Evolutionary conservation across 2,888 invertebrate genomes (phyloP), one percentile per base, ranked within the genome.

Genomic region (Leptinotarsa tumamoca): DNA sequence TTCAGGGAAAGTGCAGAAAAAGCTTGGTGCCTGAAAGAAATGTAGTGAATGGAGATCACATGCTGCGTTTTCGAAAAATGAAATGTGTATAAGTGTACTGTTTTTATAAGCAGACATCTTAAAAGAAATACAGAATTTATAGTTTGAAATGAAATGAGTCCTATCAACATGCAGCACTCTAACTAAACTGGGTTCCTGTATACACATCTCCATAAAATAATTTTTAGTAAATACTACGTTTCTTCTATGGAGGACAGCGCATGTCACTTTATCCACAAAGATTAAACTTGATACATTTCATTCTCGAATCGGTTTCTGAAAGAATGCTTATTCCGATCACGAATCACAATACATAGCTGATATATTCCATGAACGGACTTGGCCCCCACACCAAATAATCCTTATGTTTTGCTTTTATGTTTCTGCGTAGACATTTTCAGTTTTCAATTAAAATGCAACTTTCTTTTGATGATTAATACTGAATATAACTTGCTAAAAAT

Each of bases 361-460:
- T 58, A 23, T 58, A 58, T 58, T 58, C 23, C 58, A 58, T 58
- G 21, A 58, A 58, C 23, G 58, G 58, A 58, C 58, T 58, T 23
- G 58, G 23, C 23, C 58, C 58, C 58, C 23, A 23, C 58, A 58
- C 14, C 15, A 63, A 63, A 33, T 63, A 10, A 63, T 63, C 43
- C 63, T n/a, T 33, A 63, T 63, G 43, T 63, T 63, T 33, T n/a
- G 43, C 43, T 63, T 63, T 33, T 63, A 63, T 33, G 43, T 63
- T 33, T 15, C 63, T 63, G 33, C 27, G 15, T 63, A 63, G 63
- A 63, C 10, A 63, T 63, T 33, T n/a, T 43, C 33, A 33, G 63
- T 63, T 33, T 33, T 63, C 63, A 63, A 63, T 63, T n/a, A 63
- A 63, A 63, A 63, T 63, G 27, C 27, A 63, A 63, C 63, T 63